phyloP scores from a whole-genome alignment of 1,140 invertebrate species.

The Drosophila subpulchrella region DNA sequence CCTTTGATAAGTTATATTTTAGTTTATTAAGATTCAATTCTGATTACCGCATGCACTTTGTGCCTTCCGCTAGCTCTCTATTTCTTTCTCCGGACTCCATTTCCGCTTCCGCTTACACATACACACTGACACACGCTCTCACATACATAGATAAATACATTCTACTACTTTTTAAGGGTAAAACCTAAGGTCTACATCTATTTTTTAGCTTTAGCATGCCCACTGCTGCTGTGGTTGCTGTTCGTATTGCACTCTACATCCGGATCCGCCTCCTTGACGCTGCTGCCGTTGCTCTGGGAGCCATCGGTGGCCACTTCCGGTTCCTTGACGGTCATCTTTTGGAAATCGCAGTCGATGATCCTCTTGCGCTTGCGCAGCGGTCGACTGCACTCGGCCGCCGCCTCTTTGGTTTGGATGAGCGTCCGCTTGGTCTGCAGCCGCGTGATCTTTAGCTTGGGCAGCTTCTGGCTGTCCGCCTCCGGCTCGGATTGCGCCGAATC shows the following conservation, averaged over 20 bases:
- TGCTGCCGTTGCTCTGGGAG: conserved; percentile 11
- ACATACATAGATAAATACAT: conserved; percentile 51
- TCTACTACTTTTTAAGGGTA: conserved; percentile 41
- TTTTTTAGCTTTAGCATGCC: conserved; percentile 70
- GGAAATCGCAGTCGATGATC: conserved; percentile 83
- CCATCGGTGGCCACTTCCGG: conserved; percentile 38
- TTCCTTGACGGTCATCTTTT: conserved; percentile 70
- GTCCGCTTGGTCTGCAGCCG: conserved; percentile 86
- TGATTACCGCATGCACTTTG: conserved; percentile 41
- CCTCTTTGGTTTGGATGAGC: conserved; percentile 84
- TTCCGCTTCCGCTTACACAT: conserved; percentile 19
- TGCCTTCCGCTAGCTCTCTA: conserved; percentile 14
- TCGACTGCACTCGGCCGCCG: conserved; percentile 85
- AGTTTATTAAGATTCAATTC: conserved; percentile 41
- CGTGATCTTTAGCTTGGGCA: conserved; percentile 87
- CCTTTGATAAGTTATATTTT: conserved; percentile 39
- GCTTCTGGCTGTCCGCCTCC: conserved; percentile 84
- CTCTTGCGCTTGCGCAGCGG: conserved; percentile 87
- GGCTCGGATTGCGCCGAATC: conserved; percentile 33
- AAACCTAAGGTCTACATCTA: conserved; percentile 41
- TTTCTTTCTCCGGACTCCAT: background rate
- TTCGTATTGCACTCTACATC: conserved; percentile 61
- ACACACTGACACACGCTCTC: conserved; percentile 21
- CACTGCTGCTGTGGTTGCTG: conserved; percentile 37
- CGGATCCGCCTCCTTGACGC: conserved; percentile 36